phyloP scores from a whole-genome alignment of 1,140 invertebrate species.

The Formica exsecta region DNA sequence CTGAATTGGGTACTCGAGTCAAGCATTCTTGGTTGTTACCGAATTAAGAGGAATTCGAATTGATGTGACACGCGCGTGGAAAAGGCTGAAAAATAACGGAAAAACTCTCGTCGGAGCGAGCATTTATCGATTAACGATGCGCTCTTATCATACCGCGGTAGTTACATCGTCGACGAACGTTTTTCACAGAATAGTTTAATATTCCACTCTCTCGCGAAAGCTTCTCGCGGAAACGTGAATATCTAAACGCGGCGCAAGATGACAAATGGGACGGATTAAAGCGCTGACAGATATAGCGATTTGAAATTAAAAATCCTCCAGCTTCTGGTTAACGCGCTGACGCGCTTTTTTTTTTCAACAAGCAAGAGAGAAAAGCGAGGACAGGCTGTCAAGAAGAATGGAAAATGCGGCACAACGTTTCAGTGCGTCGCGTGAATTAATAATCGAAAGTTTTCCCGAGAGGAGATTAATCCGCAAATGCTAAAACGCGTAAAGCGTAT shows the following conservation, averaged over 20 bases:
- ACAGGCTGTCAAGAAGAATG: not conserved
- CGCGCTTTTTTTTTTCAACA: conserved; percentile 7
- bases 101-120: not conserved
- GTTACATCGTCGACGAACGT: not conserved
- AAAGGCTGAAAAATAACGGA: not conserved
- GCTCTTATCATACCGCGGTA: not conserved
- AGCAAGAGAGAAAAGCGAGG: not conserved
- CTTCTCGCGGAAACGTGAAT: conserved; percentile 13
- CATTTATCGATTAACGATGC: conserved; percentile 24
- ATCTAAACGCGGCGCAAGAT: conserved; percentile 15
- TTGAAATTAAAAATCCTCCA: conserved; percentile 54
- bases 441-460: conserved; percentile 31
- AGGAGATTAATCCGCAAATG: not conserved
- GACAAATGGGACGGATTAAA: conserved; percentile 51
- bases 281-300: conserved; percentile 46
- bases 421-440: conserved; percentile 24
- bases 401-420: conserved; percentile 9
- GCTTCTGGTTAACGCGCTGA: conserved; percentile 20
- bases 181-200: conserved; percentile 33
- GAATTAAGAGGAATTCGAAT: not conserved
- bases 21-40: not conserved
- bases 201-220: conserved; percentile 2
- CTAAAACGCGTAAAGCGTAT: not conserved
- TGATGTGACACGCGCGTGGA: not conserved
- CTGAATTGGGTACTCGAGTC: not conserved